Base-by-base conservation (phyloP, 2,888 invertebrate genomes). In the Mythimna loreyi region DNA sequence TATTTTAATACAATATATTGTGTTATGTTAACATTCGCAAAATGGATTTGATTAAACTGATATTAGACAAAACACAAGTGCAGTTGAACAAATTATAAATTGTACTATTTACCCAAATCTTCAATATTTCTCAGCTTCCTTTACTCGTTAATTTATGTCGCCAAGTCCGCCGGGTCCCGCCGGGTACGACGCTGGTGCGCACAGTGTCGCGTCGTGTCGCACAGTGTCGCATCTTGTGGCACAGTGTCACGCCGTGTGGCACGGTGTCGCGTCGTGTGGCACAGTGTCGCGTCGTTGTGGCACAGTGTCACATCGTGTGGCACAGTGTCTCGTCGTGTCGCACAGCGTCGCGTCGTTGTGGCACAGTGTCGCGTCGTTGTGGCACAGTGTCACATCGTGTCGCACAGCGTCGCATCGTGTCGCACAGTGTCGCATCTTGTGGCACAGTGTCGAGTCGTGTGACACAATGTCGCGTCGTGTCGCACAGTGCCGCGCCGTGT, bases 71-170 rank as follows among this genome's bases (percentile, higher is more conserved):
- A 43, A 68, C 55, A 67, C 50, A n/a, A n/a, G 23, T 58, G 55
- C 53, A 71, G 59, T 53, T 62, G 60, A 53, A 63, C 49, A 49
- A 69, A 67, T 58, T 52, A 72, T 21, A 65, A 72, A 67, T 75
- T 78, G 75, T 80, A 82, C 67, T 69, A 73, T 76, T 82, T 82
- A 82, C 81, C 82, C 82, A 80, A 82, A 68, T 82, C 68, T 83
- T 78, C 78, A 82, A 76, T 79, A 66, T 33, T 61, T 67, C 55
- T 52, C 71, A 78, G 79, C 75, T 67, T 59, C 58, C 43, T 36
- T 45, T 53, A 79, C 75, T 79, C 59, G 57, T 66, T 50, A 78
- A 78, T 78, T 78, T 78, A 75, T 65, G 59, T 49, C 62, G 61
- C 75, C 62, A 75, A 67, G 57, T 67, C 60, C 66, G 23, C 59